Evolutionary conservation across 2,888 invertebrate genomes (phyloP).

Genomic region (Argynnis bischoffii): DNA sequence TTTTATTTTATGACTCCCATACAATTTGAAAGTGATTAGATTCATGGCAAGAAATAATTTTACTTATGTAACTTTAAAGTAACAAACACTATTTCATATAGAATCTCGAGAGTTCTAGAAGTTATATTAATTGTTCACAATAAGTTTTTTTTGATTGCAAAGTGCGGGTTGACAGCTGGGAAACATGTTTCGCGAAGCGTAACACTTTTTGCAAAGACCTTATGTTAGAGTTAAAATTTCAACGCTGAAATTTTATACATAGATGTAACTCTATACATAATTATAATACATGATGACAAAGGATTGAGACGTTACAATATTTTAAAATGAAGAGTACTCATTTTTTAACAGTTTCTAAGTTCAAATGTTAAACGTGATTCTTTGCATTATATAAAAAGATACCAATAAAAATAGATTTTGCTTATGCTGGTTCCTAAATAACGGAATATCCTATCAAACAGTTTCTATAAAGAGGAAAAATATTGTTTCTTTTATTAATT

Average conservation of each 20-base stretch:
- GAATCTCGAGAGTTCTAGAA: slow-evolving; percentile 25
- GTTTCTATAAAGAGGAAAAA: no score
- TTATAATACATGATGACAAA: slow-evolving; percentile 34
- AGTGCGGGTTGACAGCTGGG: slow-evolving; percentile 58
- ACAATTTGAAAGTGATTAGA: slow-evolving; percentile 58
- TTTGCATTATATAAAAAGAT: no score
- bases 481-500: no score
- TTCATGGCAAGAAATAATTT: slow-evolving; percentile 55
- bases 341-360: no score
- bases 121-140: slow-evolving; percentile 8
- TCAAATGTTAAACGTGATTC: no score
- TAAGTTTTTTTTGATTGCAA: slow-evolving; percentile 30
- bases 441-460: no score
- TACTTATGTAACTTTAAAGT: slow-evolving; percentile 28
- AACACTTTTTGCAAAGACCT: slow-evolving; percentile 69
- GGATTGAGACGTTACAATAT: neutral
- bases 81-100: slow-evolving; percentile 23
- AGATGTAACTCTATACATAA: slow-evolving; percentile 52
- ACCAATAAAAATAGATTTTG: no score
- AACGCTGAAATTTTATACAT: slow-evolving; percentile 64
- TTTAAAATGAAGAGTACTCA: no score
- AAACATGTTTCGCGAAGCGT: slow-evolving; percentile 70
- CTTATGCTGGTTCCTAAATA: no score
- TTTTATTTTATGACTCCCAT: slow-evolving; percentile 72
- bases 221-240: slow-evolving; percentile 69